These are phyloP conservation scores for Seira musarum DNA, from an alignment of 2,888 invertebrate genomes.

Conservation along the genomic window DNA sequence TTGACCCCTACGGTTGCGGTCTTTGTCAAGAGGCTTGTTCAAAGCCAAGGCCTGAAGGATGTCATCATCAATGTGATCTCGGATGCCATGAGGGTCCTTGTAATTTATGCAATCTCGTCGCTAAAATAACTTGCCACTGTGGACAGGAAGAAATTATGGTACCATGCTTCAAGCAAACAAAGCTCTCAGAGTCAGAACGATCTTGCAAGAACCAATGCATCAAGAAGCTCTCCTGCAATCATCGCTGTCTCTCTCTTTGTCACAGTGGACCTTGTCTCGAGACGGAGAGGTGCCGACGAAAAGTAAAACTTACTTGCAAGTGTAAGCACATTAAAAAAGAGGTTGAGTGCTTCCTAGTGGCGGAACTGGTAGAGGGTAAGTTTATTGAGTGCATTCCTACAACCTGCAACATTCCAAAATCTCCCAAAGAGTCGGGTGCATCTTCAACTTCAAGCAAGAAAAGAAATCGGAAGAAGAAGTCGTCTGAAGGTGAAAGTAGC, in stretches of 20 bases:
- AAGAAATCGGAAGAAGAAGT: conserved; percentile 64
- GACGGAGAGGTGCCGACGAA: conserved; percentile 82
- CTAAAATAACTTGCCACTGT: conserved; percentile 87
- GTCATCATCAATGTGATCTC: conserved; percentile 73
- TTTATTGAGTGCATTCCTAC: conserved; percentile 62
- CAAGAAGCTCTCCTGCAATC: conserved; percentile 87
- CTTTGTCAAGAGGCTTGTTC: conserved; percentile 65
- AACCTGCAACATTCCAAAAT: conserved; percentile 57
- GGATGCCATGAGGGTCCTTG: conserved; percentile 78
- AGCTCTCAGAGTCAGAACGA: conserved; percentile 72
- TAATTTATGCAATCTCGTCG: conserved; percentile 81
- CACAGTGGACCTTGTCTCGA: conserved; percentile 82
- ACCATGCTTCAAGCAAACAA: conserved; percentile 80
- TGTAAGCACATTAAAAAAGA: conserved; percentile 86
- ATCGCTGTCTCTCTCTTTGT: conserved; percentile 83
- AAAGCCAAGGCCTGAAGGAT: conserved; percentile 72
- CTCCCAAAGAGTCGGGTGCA: background rate
- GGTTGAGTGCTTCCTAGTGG: conserved; percentile 66
- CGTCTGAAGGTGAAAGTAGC: conserved; percentile 65
- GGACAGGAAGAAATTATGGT: conserved; percentile 83
- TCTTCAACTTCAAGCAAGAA: conserved; percentile 50
- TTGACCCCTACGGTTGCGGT: conserved; percentile 59
- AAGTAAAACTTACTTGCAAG: conserved; percentile 83
- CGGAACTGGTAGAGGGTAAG: conserved; percentile 54
- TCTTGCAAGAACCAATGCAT: conserved; percentile 91